Percentiles rank a stretch among this genome's conserved stretches.
phyloP scores from a whole-genome alignment of 2,797 vertebrate genomes.

The Serranus cabrilla region DNA sequence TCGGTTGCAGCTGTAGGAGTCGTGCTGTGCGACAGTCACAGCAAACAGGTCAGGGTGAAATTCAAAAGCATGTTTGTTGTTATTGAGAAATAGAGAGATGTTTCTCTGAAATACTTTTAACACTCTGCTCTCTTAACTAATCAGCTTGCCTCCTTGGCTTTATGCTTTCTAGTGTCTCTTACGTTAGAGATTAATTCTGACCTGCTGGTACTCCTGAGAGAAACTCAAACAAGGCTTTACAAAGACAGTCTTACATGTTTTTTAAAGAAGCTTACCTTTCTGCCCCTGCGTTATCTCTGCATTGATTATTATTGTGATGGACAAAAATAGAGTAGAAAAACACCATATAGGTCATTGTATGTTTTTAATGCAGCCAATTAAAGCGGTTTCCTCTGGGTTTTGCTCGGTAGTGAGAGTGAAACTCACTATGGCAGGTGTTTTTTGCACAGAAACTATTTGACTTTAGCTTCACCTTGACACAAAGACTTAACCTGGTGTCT shows the following conservation, averaged over 20 bases:
- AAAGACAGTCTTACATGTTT: neutral
- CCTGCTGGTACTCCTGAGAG: neutral
- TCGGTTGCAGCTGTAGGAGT: no score
- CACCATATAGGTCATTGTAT: neutral
- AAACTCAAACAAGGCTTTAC: neutral
- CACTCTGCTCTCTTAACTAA: neutral
- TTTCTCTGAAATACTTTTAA: neutral
- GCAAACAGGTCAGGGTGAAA: no score
- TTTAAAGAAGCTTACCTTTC: neutral
- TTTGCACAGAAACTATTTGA: constrained; percentile 8
- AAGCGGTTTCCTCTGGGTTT: neutral
- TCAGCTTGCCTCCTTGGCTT: neutral
- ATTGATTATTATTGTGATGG: neutral
- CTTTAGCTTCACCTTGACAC: constrained; percentile 4
- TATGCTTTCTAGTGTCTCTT: neutral
- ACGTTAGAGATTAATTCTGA: constrained; percentile 10
- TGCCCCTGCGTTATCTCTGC: neutral
- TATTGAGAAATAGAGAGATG: neutral
- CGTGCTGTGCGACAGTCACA: no score
- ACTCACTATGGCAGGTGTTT: constrained; percentile 5
- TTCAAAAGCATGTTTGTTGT: neutral
- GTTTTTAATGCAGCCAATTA: neutral
- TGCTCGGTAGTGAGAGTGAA: neutral
- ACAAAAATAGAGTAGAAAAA: neutral
- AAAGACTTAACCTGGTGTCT: constrained; percentile 18